These are phyloP conservation scores for Anastatus disparis DNA, from an alignment of 1,140 invertebrate species.

Conservation along the genomic window DNA sequence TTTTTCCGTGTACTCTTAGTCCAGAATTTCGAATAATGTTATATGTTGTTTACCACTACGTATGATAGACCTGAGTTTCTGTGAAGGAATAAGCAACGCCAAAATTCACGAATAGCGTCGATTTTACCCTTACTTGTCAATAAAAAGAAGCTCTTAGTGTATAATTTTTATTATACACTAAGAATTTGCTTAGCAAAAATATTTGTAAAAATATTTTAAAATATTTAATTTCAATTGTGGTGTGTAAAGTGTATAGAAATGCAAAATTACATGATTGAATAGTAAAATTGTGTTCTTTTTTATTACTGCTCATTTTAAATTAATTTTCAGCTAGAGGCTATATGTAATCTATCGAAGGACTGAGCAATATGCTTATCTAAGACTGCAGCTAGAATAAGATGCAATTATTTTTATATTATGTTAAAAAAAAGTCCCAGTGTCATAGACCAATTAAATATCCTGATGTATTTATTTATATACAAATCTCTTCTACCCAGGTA, in stretches of 20 bases:
- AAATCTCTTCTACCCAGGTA: too few relatives aligned
- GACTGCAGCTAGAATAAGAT: too few relatives aligned
- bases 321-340: background rate
- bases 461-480: too few relatives aligned
- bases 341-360: conserved; percentile 18
- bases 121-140: conserved; percentile 72
- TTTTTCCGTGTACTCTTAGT: too few relatives aligned
- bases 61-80: conserved; percentile 88
- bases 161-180: background rate
- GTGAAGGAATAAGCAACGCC: conserved; percentile 78
- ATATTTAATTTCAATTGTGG: conserved; percentile 17
- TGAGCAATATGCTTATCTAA: too few relatives aligned
- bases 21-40: conserved; percentile 75
- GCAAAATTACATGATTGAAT: background rate
- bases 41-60: conserved; percentile 70
- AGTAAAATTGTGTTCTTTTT: too few relatives aligned
- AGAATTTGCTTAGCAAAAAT: conserved; percentile 2
- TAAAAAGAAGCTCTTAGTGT: conserved; percentile 68
- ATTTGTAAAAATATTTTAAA: background rate
- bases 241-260: conserved; percentile 2
- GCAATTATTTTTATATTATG: too few relatives aligned
- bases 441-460: too few relatives aligned
- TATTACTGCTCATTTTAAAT: too few relatives aligned
- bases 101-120: conserved; percentile 73
- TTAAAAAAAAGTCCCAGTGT: too few relatives aligned